phyloP scores from a whole-genome alignment of 2,797 vertebrate species.

The Melanotaenia trifasciata region DNA sequence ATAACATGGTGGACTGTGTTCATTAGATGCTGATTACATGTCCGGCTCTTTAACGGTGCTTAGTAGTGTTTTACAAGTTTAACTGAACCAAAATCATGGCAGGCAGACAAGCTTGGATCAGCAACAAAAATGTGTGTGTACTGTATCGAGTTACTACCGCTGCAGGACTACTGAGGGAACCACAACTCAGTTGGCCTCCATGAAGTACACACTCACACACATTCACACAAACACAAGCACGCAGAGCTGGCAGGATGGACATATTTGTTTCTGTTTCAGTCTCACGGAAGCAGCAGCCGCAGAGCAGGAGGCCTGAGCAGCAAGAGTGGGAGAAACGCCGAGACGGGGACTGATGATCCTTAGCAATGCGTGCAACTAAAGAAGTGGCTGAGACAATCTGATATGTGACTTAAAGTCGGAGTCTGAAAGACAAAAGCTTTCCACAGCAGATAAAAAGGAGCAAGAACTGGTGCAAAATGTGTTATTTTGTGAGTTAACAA shows the following conservation, averaged over 20 bases:
- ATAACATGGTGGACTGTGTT: conserved; percentile 48
- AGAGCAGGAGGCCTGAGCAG: conserved; percentile 40
- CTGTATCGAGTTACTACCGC: conserved; percentile 77
- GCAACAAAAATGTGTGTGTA: conserved; percentile 80
- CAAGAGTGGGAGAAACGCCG: conserved; percentile 53
- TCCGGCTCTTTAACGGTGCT: conserved; percentile 61
- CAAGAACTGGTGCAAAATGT: conserved; percentile 18
- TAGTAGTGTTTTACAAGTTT: conserved; percentile 73
- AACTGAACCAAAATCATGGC: conserved; percentile 68
- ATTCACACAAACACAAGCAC: conserved; percentile 27
- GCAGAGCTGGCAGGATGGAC: conserved; percentile 61
- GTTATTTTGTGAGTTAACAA: conserved; percentile 15
- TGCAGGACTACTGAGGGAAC: conserved; percentile 75
- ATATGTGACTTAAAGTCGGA: conserved; percentile 55
- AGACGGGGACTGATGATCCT: conserved; percentile 46
- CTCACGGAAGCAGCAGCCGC: conserved; percentile 74
- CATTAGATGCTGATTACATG: conserved; percentile 66
- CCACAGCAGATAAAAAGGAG: conserved; percentile 18
- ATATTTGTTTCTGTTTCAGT: conserved; percentile 73
- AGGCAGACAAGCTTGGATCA: conserved; percentile 77
- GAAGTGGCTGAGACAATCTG: conserved; percentile 44
- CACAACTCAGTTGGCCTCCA: conserved; percentile 69
- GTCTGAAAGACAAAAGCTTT: conserved; percentile 16
- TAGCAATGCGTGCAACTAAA: conserved; percentile 55
- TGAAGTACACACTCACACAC: conserved; percentile 39